Conservation (phyloP, 2,888 invertebrate genomes). For the Erebia ligea region DNA sequence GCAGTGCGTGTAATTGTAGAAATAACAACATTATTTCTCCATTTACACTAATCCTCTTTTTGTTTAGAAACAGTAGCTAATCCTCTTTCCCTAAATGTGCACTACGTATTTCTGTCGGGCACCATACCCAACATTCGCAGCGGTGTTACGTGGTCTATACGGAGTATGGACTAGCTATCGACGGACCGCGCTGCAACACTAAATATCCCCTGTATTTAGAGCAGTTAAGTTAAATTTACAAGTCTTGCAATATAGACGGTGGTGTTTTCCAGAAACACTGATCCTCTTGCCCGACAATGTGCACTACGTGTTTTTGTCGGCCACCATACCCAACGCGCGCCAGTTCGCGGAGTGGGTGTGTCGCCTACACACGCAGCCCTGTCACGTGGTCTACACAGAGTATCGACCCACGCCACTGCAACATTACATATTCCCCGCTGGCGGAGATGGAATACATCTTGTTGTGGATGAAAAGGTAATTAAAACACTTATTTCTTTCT, state of each 20-base stretch:
- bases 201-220: conserved; percentile 91
- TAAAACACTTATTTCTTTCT: background rate
- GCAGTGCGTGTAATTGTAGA: too few species aligned
- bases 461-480: conserved; percentile 94
- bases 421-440: conserved; percentile 98
- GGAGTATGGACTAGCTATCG: too few species aligned
- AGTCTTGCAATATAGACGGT: background rate
- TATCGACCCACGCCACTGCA: conserved; percentile 98
- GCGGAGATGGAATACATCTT: conserved; percentile 97
- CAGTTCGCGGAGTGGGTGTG: conserved; percentile 98
- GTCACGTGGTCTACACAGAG: conserved; percentile 99
- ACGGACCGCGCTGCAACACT: conserved; percentile 99
- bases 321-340: conserved; percentile 99
- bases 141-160: conserved; percentile 99
- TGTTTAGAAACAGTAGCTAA: conserved; percentile 98
- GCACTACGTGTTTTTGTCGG: conserved; percentile 99
- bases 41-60: too few species aligned
- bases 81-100: conserved; percentile 98
- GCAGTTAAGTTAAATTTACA: too few species aligned
- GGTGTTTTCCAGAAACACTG: conserved; percentile 88
- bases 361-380: conserved; percentile 97
- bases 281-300: conserved; percentile 98
- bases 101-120: conserved; percentile 99
- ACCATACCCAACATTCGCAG: conserved; percentile 99
- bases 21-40: too few species aligned